Evolutionary conservation across 2,888 invertebrate genomes (phyloP).

Genomic region (Elegia similella): DNA sequence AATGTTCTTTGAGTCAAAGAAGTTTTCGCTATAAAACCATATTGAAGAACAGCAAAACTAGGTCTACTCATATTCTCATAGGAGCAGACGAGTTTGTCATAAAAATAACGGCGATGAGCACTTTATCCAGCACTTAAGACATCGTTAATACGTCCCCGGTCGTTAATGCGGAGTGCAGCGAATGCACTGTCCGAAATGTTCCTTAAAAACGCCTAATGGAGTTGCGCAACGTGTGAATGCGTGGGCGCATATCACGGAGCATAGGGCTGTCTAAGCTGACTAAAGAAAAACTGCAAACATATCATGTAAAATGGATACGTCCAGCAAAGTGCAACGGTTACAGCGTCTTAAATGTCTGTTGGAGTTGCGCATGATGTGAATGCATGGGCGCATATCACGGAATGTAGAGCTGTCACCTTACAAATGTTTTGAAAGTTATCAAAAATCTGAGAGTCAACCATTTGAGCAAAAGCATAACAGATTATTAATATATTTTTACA

Average conservation of each 20-base stretch:
- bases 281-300: not conserved
- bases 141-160: slow-evolving; percentile 67
- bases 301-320: too few relatives aligned
- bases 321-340: too few relatives aligned
- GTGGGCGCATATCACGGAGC: slow-evolving; percentile 44
- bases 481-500: too few relatives aligned
- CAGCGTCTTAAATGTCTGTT: too few relatives aligned
- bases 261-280: slow-evolving; percentile 44
- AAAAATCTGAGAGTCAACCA: too few relatives aligned
- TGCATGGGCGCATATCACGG: too few relatives aligned
- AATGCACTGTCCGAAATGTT: slow-evolving; percentile 21
- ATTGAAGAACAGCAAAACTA: not conserved
- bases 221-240: slow-evolving; percentile 69
- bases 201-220: slow-evolving; percentile 64
- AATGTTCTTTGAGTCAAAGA: too few relatives aligned
- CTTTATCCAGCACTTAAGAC: slow-evolving; percentile 78
- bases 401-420: too few relatives aligned
- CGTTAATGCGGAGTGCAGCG: slow-evolving; percentile 37
- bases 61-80: slow-evolving; percentile 35
- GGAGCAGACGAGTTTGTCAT: slow-evolving; percentile 58
- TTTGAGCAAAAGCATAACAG: too few relatives aligned
- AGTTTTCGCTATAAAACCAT: too few relatives aligned
- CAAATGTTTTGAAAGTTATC: too few relatives aligned
- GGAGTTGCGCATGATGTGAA: too few relatives aligned
- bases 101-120: slow-evolving; percentile 76